phyloP scores from a whole-genome alignment of 2,888 invertebrate genomes.

The Drosophila suboccidentalis region DNA sequence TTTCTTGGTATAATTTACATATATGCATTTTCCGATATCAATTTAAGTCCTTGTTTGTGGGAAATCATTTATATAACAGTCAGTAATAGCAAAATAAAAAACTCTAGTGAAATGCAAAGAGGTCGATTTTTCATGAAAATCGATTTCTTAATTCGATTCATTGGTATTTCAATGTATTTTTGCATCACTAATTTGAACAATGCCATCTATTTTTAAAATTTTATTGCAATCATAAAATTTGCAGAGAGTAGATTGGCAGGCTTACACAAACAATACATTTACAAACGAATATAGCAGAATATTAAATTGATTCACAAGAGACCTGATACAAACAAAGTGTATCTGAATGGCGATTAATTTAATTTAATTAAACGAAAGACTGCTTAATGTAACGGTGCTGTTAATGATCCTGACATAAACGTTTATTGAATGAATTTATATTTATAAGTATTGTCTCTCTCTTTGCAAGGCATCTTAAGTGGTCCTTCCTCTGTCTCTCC shows the following conservation, averaged over 20 bases:
- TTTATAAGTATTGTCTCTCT: conserved; percentile 35
- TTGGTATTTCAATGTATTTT: too few species aligned
- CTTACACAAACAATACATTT: neutral
- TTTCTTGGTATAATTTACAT: too few species aligned
- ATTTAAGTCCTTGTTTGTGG: too few species aligned
- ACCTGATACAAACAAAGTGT: conserved; percentile 27
- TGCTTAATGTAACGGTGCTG: conserved; percentile 64
- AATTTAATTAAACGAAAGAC: conserved; percentile 58
- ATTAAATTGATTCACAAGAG: conserved; percentile 24
- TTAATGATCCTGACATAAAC: conserved; percentile 67
- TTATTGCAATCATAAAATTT: neutral
- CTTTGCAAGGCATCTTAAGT: conserved; percentile 41
- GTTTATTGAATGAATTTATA: conserved; percentile 65
- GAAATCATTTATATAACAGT: too few species aligned
- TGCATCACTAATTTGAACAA: too few species aligned
- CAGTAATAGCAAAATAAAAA: too few species aligned
- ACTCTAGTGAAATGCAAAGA: too few species aligned
- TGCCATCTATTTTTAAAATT: neutral
- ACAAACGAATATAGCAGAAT: neutral
- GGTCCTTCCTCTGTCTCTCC: conserved; percentile 6
- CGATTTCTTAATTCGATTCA: too few species aligned
- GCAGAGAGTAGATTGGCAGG: conserved; percentile 3
- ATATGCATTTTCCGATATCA: too few species aligned
- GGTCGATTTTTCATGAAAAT: too few species aligned
- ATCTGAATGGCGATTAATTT: conserved; percentile 56